phyloP scores from a whole-genome alignment of 2,797 vertebrate genomes.

The Pipistrellus pygmaeus region DNA sequence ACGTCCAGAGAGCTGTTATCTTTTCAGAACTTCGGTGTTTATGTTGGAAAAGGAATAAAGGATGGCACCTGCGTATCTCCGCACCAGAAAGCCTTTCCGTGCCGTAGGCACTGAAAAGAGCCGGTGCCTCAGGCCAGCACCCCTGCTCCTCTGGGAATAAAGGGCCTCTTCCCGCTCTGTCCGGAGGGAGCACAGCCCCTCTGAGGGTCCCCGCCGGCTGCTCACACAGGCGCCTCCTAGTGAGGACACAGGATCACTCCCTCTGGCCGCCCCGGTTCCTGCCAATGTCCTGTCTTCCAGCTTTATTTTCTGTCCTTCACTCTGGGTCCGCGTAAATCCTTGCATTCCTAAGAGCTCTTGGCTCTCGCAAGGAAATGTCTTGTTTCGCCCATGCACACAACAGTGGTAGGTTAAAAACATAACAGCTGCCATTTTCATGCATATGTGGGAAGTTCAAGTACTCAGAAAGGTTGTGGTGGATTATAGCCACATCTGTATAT shows the following conservation, averaged over 20 bases:
- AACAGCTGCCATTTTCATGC: slow-evolving; percentile 56
- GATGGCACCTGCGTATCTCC: accelerated
- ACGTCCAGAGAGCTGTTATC: background rate
- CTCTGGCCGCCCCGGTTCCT: slow-evolving; percentile 57
- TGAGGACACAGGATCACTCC: background rate
- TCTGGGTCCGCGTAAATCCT: slow-evolving; percentile 69
- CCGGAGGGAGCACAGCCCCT: background rate
- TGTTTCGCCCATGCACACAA: background rate
- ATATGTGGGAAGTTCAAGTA: slow-evolving; percentile 8
- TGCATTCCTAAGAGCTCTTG: slow-evolving; percentile 60
- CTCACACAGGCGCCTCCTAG: background rate
- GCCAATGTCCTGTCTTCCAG: slow-evolving; percentile 67
- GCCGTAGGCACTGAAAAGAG: background rate
- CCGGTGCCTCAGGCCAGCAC: background rate
- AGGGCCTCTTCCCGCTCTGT: background rate
- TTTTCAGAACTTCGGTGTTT: background rate
- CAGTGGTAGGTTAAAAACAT: slow-evolving; percentile 17
- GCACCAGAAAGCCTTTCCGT: background rate
- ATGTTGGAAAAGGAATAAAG: background rate
- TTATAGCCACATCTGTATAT: background rate
- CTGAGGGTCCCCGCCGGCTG: background rate
- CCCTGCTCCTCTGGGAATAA: background rate
- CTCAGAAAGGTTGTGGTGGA: background rate
- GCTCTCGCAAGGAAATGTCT: slow-evolving; percentile 55
- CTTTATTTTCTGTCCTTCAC: slow-evolving; percentile 67